These are phyloP conservation scores for Tetramorium simillimum DNA, from an alignment of 1,140 invertebrate species.

Conservation along the genomic window DNA sequence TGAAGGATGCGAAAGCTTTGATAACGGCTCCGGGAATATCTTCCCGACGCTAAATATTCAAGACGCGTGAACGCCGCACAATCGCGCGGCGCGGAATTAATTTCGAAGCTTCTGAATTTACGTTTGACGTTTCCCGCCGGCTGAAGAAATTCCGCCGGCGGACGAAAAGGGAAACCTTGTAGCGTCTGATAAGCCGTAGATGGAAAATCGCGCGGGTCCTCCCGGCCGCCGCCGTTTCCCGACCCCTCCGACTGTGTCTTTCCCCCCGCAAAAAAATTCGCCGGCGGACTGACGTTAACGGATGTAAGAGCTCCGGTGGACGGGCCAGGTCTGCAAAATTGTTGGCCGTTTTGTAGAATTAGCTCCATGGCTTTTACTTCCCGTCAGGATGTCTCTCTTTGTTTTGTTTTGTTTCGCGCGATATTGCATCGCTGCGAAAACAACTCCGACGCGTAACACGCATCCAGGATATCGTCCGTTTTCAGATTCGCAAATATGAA, in stretches of 20 bases:
- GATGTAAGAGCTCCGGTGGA: constrained; percentile 45
- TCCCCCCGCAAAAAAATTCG: constrained; percentile 30
- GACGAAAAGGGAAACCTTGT: constrained; percentile 66
- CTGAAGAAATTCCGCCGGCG: constrained; percentile 32
- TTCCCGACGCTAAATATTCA: constrained; percentile 61
- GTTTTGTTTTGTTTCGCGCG: neutral
- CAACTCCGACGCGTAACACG: neutral
- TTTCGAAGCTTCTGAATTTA: constrained; percentile 59
- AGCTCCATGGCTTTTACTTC: constrained; percentile 50
- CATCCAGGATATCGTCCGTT: neutral
- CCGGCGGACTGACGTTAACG: constrained; percentile 33
- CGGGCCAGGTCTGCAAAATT: constrained; percentile 15
- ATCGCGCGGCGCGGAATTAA: constrained; percentile 35
- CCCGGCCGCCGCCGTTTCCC: neutral
- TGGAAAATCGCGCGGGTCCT: constrained; percentile 58
- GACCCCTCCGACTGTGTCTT: neutral
- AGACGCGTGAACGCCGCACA: constrained; percentile 52
- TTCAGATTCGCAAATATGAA: neutral
- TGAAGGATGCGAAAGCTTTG: constrained; percentile 32
- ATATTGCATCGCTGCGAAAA: neutral
- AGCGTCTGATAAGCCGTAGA: constrained; percentile 57
- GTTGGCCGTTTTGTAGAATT: constrained; percentile 54
- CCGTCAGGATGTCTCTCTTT: neutral
- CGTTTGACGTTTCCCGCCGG: constrained; percentile 57
- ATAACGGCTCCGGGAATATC: constrained; percentile 25